Evolutionary conservation across 2,888 invertebrate genomes (phyloP).

Genomic region (Stratiomys singularior): DNA sequence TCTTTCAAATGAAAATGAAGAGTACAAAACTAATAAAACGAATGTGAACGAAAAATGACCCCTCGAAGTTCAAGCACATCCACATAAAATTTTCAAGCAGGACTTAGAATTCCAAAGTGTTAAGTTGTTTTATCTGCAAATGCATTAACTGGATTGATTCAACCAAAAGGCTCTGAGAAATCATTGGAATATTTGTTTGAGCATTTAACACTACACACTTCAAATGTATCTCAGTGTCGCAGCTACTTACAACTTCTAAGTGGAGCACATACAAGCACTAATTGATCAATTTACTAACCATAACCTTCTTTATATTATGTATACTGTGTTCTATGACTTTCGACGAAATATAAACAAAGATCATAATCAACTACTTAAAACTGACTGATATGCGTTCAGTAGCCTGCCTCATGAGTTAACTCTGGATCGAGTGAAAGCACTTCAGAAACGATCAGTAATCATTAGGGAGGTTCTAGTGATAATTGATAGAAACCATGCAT

Average conservation of each 20-base stretch:
- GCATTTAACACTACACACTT: background rate
- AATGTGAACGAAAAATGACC: background rate
- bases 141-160: background rate
- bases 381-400: constrained; percentile 22
- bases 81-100: background rate
- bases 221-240: constrained; percentile 45
- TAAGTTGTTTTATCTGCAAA: background rate
- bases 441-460: constrained; percentile 44
- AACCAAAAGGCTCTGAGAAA: background rate
- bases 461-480: constrained; percentile 48
- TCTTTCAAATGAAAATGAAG: too few species aligned
- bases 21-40: too few species aligned
- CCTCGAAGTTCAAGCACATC: background rate
- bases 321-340: background rate
- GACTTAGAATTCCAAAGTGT: background rate
- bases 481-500: constrained; percentile 49
- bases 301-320: background rate
- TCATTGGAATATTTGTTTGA: background rate
- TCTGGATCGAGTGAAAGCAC: background rate
- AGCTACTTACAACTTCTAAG: constrained; percentile 47
- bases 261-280: constrained; percentile 33
- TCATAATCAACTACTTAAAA: constrained; percentile 32
- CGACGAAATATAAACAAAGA: constrained; percentile 36
- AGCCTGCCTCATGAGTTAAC: background rate
- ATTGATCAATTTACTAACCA: constrained; percentile 39